Evolutionary conservation across 2,888 invertebrate species (phyloP).

Genomic region (Sepiola atlantica): DNA sequence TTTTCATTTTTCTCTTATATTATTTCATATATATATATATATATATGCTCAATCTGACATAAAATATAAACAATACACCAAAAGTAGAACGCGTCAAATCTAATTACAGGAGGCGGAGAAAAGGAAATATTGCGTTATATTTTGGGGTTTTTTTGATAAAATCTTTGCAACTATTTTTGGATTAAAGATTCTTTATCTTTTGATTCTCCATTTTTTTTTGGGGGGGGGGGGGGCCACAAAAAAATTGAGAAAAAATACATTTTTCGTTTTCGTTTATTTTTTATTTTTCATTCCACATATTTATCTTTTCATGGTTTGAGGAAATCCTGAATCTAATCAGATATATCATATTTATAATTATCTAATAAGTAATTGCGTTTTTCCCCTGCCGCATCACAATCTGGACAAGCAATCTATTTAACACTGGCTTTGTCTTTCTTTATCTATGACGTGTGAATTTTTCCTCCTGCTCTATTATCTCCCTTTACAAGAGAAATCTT

Average conservation of each 20-base stretch:
- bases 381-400: neutral
- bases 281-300: neutral
- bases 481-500: neutral
- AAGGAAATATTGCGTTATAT: neutral
- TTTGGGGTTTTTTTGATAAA: neutral
- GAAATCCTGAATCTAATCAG: slow-evolving; percentile 4
- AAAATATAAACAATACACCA: neutral
- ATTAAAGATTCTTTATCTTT: neutral
- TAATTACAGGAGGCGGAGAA: neutral
- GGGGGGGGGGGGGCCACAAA: too few species aligned
- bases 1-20: neutral
- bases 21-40: neutral
- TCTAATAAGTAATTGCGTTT: neutral
- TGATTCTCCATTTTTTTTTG: neutral
- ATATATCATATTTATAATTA: neutral
- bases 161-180: neutral
- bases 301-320: neutral
- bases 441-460: neutral
- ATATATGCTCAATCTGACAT: neutral
- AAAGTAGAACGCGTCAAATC: neutral
- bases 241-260: neutral
- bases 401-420: neutral
- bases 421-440: neutral
- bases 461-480: neutral
- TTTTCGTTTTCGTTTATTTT: neutral